Evolutionary conservation across 1,140 invertebrate species (phyloP).

Genomic region (Capitella teleta): DNA sequence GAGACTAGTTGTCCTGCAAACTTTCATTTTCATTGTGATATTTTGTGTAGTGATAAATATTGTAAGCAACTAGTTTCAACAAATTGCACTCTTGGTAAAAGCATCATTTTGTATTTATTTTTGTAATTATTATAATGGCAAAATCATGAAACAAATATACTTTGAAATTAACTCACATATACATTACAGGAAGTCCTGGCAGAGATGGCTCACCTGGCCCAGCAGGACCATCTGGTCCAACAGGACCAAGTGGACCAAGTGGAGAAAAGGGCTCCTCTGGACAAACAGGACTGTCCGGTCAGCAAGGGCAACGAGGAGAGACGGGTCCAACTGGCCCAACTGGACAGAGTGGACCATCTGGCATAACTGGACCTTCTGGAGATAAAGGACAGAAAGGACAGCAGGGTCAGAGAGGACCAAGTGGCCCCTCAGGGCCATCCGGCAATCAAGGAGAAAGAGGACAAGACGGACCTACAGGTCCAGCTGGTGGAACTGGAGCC

Average conservation of each 20-base stretch:
- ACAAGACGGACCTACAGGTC: not conserved
- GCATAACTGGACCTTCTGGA: not conserved
- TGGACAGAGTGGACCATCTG: not conserved
- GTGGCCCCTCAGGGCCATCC: not conserved
- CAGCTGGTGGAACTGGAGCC: not conserved
- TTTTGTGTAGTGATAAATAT: no score
- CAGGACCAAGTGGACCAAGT: not conserved
- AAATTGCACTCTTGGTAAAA: no score
- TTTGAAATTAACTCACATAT: no score
- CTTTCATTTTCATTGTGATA: no score
- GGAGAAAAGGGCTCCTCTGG: not conserved
- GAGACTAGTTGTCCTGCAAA: no score
- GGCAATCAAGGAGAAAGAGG: not conserved
- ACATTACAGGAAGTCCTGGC: no score
- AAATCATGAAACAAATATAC: no score
- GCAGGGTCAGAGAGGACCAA: not conserved
- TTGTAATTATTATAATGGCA: no score
- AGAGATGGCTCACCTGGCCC: no score
- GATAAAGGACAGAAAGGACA: not conserved
- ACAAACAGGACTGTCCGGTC: not conserved
- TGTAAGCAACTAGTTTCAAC: no score
- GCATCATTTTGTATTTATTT: no score
- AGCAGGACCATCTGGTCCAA: not conserved
- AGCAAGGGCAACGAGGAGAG: not conserved
- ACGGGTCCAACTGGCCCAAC: not conserved